Conservation (phyloP, 2,888 invertebrate species). For the Tetrapedia diversipes region DNA sequence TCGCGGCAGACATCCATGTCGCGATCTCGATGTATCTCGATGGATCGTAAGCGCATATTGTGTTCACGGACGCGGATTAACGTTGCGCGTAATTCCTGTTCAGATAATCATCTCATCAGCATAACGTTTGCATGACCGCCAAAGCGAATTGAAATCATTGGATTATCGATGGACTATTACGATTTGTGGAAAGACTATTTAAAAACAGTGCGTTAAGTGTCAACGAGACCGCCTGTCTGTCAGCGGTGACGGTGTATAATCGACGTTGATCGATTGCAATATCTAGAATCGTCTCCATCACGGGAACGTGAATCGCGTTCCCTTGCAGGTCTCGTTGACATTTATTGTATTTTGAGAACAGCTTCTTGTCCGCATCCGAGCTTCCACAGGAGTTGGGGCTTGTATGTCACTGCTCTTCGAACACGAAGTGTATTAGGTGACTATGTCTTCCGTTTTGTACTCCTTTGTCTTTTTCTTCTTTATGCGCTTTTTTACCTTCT, state of each 20-base stretch:
- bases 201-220: constrained; percentile 27
- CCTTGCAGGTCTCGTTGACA: constrained; percentile 38
- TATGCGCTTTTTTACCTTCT: constrained; percentile 58
- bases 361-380: constrained; percentile 46
- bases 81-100: constrained; percentile 41
- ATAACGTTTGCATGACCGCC: constrained; percentile 57
- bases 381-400: constrained; percentile 44
- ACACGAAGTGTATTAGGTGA: constrained; percentile 60
- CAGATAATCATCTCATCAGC: constrained; percentile 57
- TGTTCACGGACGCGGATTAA: constrained; percentile 24
- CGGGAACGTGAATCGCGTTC: background rate
- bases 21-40: background rate
- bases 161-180: constrained; percentile 39
- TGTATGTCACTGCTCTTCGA: constrained; percentile 50
- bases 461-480: constrained; percentile 57
- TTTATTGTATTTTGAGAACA: constrained; percentile 34
- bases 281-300: background rate
- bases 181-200: constrained; percentile 29
- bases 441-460: constrained; percentile 56
- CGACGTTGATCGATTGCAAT: background rate
- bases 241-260: too few relatives aligned
- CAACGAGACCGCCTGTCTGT: constrained; percentile 34
- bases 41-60: constrained; percentile 20
- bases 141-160: constrained; percentile 37
- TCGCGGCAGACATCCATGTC: constrained; percentile 31